phyloP scores from a whole-genome alignment of 2,888 invertebrate species.

The Ceratothoa steindachneri region DNA sequence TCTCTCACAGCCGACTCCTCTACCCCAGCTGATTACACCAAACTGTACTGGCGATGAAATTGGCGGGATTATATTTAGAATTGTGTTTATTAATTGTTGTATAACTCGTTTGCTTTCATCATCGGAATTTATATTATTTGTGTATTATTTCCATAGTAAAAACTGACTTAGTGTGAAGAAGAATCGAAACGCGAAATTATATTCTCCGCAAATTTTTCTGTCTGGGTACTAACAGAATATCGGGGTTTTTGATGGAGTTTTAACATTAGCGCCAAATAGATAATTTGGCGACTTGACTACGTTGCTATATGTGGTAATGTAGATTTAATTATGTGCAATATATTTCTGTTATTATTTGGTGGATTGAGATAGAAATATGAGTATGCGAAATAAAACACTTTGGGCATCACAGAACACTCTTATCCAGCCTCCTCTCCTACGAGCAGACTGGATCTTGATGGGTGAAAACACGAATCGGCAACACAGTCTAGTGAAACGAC shows the following conservation, averaged over 20 bases:
- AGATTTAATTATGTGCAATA: slow-evolving; percentile 3
- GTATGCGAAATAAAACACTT: slow-evolving; percentile 21
- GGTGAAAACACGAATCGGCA: slow-evolving; percentile 33
- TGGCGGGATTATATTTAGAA: slow-evolving; percentile 24
- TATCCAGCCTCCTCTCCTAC: slow-evolving; percentile 33
- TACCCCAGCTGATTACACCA: slow-evolving; percentile 44
- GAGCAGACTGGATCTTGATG: slow-evolving; percentile 37
- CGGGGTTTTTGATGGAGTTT: slow-evolving; percentile 21
- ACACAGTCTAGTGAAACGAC: slow-evolving; percentile 40
- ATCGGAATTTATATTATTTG: no score
- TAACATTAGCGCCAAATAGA: neutral
- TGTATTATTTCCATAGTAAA: no score
- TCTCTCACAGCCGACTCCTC: slow-evolving; percentile 41
- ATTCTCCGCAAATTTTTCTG: slow-evolving; percentile 26
- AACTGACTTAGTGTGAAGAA: no score
- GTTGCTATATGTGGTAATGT: no score
- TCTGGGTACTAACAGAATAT: slow-evolving; percentile 40
- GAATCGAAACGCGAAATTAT: neutral
- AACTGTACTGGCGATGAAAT: slow-evolving; percentile 18
- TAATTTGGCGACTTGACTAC: no score
- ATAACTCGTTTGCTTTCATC: no score
- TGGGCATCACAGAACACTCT: slow-evolving; percentile 24
- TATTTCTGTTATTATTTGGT: neutral
- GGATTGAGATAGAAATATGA: neutral
- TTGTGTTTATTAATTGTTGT: no score